Percentiles rank a stretch among this genome's conserved stretches.
Evolutionary conservation across 1,140 invertebrate genomes (phyloP).

Genomic region (Cotesia chilonis): DNA sequence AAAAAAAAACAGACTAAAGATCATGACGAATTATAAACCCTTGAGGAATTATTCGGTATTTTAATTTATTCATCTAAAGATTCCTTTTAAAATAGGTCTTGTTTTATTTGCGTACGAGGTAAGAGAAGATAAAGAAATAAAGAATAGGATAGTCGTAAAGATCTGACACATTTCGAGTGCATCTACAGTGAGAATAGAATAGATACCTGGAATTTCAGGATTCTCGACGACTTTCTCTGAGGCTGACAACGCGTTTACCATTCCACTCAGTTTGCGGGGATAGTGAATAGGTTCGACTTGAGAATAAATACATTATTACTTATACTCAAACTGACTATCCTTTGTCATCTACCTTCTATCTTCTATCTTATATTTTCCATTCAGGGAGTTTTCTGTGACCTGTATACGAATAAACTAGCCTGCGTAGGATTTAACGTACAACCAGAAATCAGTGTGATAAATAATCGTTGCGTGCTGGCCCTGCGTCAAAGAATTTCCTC

Average conservation of each 20-base stretch:
- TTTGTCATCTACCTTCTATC: too few species aligned
- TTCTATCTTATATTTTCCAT: background rate
- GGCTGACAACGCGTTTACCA: slow-evolving; percentile 33
- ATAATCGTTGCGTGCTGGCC: slow-evolving; percentile 48
- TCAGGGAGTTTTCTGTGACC: background rate
- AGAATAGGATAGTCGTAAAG: background rate
- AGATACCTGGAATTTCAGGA: background rate
- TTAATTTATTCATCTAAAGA: slow-evolving; percentile 23
- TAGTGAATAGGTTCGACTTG: slow-evolving; percentile 27
- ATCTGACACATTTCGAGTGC: slow-evolving; percentile 19
- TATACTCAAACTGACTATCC: background rate
- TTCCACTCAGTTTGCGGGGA: slow-evolving; percentile 21
- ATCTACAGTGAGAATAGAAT: too few species aligned
- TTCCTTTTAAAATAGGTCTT: slow-evolving; percentile 23
- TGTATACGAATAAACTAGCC: slow-evolving; percentile 10
- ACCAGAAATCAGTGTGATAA: slow-evolving; percentile 47
- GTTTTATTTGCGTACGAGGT: slow-evolving; percentile 28
- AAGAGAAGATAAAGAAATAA: slow-evolving; percentile 8
- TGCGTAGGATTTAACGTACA: slow-evolving; percentile 7
- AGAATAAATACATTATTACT: slow-evolving; percentile 21
- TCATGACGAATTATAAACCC: slow-evolving; percentile 2
- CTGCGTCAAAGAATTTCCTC: slow-evolving; percentile 48
- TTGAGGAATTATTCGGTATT: slow-evolving; percentile 13
- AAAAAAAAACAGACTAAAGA: background rate
- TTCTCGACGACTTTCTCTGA: background rate